These are phyloP conservation scores for Phorcus lineatus DNA, from an alignment of 2,888 invertebrate species.

Conservation along the genomic window DNA sequence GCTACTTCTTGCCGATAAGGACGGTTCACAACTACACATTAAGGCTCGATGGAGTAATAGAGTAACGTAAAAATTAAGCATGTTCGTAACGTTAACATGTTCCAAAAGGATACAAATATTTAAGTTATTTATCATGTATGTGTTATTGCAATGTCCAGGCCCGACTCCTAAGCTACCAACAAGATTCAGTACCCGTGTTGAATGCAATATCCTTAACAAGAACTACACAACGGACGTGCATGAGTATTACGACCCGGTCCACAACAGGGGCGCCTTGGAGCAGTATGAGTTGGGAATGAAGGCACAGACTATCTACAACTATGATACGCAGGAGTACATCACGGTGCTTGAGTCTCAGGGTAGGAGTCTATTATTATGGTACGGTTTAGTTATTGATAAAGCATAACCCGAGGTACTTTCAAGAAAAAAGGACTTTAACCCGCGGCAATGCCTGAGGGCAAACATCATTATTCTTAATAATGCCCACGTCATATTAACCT, in stretches of 20 bases:
- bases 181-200: slow-evolving; percentile 43
- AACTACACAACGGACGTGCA: slow-evolving; percentile 46
- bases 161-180: slow-evolving; percentile 38
- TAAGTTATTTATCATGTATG: neutral
- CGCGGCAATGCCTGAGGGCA: too few relatives aligned
- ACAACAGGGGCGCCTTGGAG: slow-evolving; percentile 39
- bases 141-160: neutral
- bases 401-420: too few relatives aligned
- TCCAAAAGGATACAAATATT: too few relatives aligned
- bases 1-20: too few relatives aligned
- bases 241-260: slow-evolving; percentile 40
- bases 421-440: too few relatives aligned
- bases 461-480: too few relatives aligned
- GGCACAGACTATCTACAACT: slow-evolving; percentile 41
- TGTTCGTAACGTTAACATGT: too few relatives aligned
- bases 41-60: too few relatives aligned
- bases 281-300: slow-evolving; percentile 39
- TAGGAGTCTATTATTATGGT: slow-evolving; percentile 23
- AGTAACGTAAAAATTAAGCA: too few relatives aligned
- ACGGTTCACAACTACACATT: too few relatives aligned
- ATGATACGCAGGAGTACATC: slow-evolving; percentile 43
- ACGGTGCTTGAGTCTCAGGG: slow-evolving; percentile 40
- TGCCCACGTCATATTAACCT: too few relatives aligned
- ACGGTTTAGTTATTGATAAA: too few relatives aligned
- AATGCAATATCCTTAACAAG: slow-evolving; percentile 52